phyloP scores from a whole-genome alignment of 2,113 vertebrate species.

The Callaeas wilsoni region DNA sequence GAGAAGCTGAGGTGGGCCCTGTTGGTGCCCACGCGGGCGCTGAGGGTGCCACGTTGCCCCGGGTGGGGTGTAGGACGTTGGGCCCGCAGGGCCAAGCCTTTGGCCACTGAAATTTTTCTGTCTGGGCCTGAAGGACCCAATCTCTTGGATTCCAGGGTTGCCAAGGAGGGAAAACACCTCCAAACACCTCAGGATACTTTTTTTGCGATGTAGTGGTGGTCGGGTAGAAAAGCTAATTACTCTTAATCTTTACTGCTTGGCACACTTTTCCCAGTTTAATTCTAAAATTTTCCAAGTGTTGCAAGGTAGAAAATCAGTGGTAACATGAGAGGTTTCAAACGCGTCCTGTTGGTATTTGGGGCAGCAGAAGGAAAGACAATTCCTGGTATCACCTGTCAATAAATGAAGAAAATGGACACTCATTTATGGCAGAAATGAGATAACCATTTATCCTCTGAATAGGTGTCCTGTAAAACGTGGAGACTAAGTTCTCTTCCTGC shows the following conservation, averaged over 20 bases:
- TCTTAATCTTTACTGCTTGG: not conserved
- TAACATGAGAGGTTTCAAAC: accelerated
- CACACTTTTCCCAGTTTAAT: not conserved
- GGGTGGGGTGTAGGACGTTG: accelerated
- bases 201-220: not conserved
- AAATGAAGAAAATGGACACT: not conserved
- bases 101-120: not conserved
- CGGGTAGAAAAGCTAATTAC: not conserved
- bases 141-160: not conserved
- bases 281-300: not conserved
- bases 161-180: not conserved
- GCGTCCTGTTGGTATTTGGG: not conserved
- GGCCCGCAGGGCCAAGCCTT: not conserved
- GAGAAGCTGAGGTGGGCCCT: accelerated
- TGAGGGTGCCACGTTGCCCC: accelerated
- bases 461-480: not conserved
- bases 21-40: not conserved
- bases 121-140: not conserved
- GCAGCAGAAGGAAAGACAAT: not conserved
- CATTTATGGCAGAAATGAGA: not conserved
- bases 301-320: accelerated
- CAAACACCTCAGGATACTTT: accelerated
- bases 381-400: not conserved
- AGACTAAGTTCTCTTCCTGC: not conserved
- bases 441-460: not conserved